phyloP scores from a whole-genome alignment of 1,140 invertebrate genomes.

The Papilio polytes region DNA sequence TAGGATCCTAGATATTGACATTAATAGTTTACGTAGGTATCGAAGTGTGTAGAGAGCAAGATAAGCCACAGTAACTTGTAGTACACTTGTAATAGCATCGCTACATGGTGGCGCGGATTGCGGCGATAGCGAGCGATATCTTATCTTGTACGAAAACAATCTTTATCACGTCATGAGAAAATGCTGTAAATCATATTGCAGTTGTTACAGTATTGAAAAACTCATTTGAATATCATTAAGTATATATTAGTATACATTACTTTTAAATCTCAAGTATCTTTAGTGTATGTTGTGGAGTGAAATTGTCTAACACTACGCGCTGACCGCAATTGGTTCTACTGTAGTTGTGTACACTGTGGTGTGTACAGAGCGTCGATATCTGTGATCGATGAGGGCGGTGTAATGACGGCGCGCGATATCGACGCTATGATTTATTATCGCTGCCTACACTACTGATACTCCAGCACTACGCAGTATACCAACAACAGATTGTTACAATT shows the following conservation, averaged over 20 bases:
- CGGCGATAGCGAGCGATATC: constrained; percentile 57
- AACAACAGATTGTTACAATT: not conserved
- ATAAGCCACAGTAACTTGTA: constrained; percentile 42
- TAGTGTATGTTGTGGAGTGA: not conserved
- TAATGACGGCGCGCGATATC: constrained; percentile 59
- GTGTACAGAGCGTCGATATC: constrained; percentile 40
- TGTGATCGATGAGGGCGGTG: constrained; percentile 57
- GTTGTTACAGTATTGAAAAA: not conserved
- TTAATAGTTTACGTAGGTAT: not conserved
- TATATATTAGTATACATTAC: no score
- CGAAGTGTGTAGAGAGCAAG: constrained; percentile 8
- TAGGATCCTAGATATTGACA: not conserved
- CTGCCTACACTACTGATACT: constrained; percentile 49
- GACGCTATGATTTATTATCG: constrained; percentile 62
- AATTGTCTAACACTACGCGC: not conserved
- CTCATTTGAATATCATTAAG: not conserved
- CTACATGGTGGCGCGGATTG: constrained; percentile 69
- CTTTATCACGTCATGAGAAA: constrained; percentile 49
- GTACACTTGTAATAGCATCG: constrained; percentile 61
- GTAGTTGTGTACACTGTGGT: constrained; percentile 9
- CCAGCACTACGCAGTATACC: constrained; percentile 41
- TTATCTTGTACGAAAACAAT: constrained; percentile 57
- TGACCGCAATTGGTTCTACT: constrained; percentile 2
- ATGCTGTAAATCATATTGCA: constrained; percentile 1
- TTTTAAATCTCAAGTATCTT: no score